These are phyloP conservation scores for Eristalis arbustorum DNA, from an alignment of 2,888 invertebrate genomes.

Conservation along the genomic window DNA sequence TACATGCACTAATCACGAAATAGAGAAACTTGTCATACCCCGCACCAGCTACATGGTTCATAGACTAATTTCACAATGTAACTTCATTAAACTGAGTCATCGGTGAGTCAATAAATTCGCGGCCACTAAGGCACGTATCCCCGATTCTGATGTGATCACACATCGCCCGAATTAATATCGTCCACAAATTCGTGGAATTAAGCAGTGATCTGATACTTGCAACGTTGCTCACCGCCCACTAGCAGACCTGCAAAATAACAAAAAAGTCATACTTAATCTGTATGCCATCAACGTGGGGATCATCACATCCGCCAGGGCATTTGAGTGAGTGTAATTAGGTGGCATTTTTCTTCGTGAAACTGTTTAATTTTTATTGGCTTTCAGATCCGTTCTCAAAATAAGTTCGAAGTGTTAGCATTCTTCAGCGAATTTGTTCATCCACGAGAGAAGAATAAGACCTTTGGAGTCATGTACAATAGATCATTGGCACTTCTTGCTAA, in stretches of 20 bases:
- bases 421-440: too few relatives aligned
- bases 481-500: too few relatives aligned
- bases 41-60: background rate
- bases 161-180: background rate
- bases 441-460: too few relatives aligned
- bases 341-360: background rate
- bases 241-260: background rate
- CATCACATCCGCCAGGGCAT: background rate
- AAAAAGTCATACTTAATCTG: background rate
- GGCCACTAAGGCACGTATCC: background rate
- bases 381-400: too few relatives aligned
- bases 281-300: background rate
- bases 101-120: background rate
- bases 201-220: background rate
- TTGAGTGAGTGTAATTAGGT: background rate
- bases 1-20: too few relatives aligned
- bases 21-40: background rate
- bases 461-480: too few relatives aligned
- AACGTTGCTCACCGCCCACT: background rate
- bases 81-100: background rate
- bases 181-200: background rate
- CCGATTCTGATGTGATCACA: background rate
- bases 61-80: background rate
- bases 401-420: too few relatives aligned
- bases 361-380: too few relatives aligned